Evolutionary conservation across 1,140 invertebrate genomes (phyloP).

Genomic region (Apis mellifera): Amel_HAv3.1 CM009943.2:8732501-8733000

Average conservation of each 20-base stretch:
- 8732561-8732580: too few species aligned
- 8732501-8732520: neutral
- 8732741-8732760: neutral
- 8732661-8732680: neutral
- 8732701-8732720: neutral
- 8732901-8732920: constrained; percentile 10
- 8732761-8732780: neutral
- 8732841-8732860: constrained; percentile 25
- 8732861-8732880: constrained; percentile 16
- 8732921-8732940: constrained; percentile 3
- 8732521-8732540: neutral
- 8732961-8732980: constrained; percentile 43
- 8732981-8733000: constrained; percentile 63
- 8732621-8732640: neutral
- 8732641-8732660: constrained; percentile 9
- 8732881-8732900: neutral
- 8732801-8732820: neutral
- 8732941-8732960: constrained; percentile 16
- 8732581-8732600: neutral
- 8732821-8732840: constrained; percentile 8
- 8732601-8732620: neutral
- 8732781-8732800: neutral
- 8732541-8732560: neutral
- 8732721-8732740: neutral
- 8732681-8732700: constrained; percentile 17